Evolutionary conservation across 2,797 vertebrate species (phyloP), one percentile per base, ranked within the genome.

Genomic region (Dicrostonyx torquatus): DNA sequence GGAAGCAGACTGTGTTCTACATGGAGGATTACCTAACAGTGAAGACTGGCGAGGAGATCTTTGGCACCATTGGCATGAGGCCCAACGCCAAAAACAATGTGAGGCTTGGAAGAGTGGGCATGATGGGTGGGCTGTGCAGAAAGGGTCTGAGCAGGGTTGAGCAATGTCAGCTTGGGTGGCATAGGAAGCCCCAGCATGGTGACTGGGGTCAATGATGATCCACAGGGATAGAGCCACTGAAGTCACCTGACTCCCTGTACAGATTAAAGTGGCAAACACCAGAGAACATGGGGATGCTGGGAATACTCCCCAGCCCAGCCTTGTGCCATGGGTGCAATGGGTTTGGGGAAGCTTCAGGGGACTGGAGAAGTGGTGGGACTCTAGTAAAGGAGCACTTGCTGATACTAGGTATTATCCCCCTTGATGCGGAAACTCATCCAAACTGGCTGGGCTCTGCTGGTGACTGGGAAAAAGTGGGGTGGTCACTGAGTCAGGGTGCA

Each of bases 1-100:
- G 99, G 99, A 99, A 99, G 98, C 99, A 99, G 97, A 99, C 99
- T 0, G 99, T 99, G 34, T 99, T 99, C 97, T 99, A 99, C 97
- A 98, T 99, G 98, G 99, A 99, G 55, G 99, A 99, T 34, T 99
- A 99, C 92, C 98, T 99, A 96, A 99, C 99, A 0, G 99, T 99
- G 18, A 99, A 99, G 98, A 99, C 99, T 0, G 99, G 99, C 0
- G 99, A 99, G 97, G 99, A 99, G 97, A 99, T 99, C 90, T 99
- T 99, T 6, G 99, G 99, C 95, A 99, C 99, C 92, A 99, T 99
- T 89, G 99, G 99, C 98, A 99, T 99, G 99, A 99, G 99, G 95
- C 99, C 99, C 66, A 99, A 99, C 0, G 98, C 99, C 97, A 99
- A 99, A 97, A 99, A 99, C 97, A 99, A 99, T 9, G 99, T 99